Percentiles rank a stretch among this genome's conserved stretches.
phyloP scores from a whole-genome alignment of 2,888 invertebrate genomes.

The Unio delphinus region DNA sequence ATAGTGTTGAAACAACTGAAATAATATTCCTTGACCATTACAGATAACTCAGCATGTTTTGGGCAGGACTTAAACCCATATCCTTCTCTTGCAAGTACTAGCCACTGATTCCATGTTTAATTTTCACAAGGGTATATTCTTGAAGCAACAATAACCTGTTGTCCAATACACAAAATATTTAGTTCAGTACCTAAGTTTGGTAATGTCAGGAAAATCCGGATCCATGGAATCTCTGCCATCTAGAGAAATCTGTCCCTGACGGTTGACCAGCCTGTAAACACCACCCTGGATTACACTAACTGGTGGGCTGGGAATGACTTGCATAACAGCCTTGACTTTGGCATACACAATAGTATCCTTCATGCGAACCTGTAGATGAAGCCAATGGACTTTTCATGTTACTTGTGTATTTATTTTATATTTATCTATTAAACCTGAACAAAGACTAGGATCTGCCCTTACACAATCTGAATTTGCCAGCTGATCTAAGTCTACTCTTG shows the following conservation, averaged over 20 bases:
- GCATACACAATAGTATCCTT: slow-evolving; percentile 56
- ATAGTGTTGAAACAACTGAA: no score
- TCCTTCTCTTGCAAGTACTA: no score
- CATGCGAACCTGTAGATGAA: slow-evolving; percentile 52
- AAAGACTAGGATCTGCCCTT: no score
- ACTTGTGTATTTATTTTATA: neutral
- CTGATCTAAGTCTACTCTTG: no score
- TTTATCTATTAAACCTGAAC: neutral
- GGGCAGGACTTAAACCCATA: no score
- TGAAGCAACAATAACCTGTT: no score
- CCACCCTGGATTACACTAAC: slow-evolving; percentile 59
- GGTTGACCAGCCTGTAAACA: slow-evolving; percentile 37
- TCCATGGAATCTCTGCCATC: slow-evolving; percentile 55
- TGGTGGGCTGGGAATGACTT: slow-evolving; percentile 47
- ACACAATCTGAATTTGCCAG: no score
- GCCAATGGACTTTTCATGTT: neutral
- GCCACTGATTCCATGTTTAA: no score
- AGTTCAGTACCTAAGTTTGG: slow-evolving; percentile 35
- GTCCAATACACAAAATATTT: no score
- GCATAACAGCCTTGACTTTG: slow-evolving; percentile 24
- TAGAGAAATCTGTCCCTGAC: slow-evolving; percentile 36
- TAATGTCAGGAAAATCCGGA: slow-evolving; percentile 38
- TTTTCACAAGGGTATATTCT: no score
- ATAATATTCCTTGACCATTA: no score
- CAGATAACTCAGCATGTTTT: no score